Evolutionary conservation across 30 jellyfish, hydroid and myxozoan species (phyloP).

Genomic region (Chrysaora quinquecirrha): DNA sequence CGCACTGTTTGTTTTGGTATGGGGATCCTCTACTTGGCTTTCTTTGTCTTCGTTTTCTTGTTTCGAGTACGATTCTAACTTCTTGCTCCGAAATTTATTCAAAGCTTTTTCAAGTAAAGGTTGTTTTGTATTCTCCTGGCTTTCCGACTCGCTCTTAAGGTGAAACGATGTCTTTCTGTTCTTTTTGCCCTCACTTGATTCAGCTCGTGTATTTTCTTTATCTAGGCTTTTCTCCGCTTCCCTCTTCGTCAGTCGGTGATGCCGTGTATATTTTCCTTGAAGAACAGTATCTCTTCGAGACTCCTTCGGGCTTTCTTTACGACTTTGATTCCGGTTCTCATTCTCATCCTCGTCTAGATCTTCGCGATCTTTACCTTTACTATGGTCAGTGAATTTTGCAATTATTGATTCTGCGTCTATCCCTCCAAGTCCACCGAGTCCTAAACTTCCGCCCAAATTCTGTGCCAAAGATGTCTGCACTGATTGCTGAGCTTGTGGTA

Average conservation of each 20-base stretch:
- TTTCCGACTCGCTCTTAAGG: background rate
- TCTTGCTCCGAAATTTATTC: background rate
- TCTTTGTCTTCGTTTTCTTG: background rate
- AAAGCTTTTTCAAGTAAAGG: background rate
- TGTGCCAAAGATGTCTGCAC: conserved; percentile 35
- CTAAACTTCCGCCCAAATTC: conserved; percentile 78
- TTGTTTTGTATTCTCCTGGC: background rate
- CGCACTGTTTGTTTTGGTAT: background rate
- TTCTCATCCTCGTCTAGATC: conserved; percentile 17
- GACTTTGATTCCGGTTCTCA: background rate
- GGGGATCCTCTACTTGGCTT: background rate
- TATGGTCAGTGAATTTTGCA: conserved; percentile 47
- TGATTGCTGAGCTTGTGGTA: conserved; percentile 51
- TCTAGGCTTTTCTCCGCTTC: background rate
- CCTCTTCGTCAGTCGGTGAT: background rate
- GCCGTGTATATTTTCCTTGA: background rate
- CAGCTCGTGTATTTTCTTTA: background rate
- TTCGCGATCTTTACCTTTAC: conserved; percentile 24
- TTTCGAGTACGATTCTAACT: no score
- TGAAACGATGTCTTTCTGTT: background rate
- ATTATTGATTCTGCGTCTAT: conserved; percentile 79
- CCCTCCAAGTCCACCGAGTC: conserved; percentile 85
- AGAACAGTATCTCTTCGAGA: background rate
- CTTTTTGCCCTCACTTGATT: background rate
- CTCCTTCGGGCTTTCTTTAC: background rate